Evolutionary conservation across 92 coral and sea anemone species (phyloP), one percentile per base, ranked within the genome.

Genomic region (Porites cylindrica): DNA sequence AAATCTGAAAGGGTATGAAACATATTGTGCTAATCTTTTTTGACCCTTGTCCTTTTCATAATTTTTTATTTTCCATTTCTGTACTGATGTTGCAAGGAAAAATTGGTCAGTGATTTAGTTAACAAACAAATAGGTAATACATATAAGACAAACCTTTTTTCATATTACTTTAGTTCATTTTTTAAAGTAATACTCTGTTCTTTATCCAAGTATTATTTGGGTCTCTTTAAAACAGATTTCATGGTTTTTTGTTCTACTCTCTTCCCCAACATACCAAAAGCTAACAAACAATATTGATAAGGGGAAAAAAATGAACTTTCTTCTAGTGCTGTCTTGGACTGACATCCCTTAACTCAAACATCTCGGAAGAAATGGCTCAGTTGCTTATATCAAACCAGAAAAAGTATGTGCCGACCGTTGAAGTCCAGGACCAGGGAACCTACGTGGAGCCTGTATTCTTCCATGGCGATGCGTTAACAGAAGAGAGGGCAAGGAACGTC

Each of bases 361-460:
- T 70, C 4, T 77, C 92, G n/a, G 89, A 52, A 13, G 92, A 89
- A 69, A 89, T 89, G 92, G 89, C 85, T 20, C 89, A 89, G 20
- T 26, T 89, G 9, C 13, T 89, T 71, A 86, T 61, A 26, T 18
- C 51, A 9, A 70, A 84, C 60, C 92, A 89, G 83, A 43, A 62
- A 62, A 16, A 29, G 66, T 89, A 89, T 89, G 85, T 89, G 11
- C 88, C 89, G 7, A 20, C 51, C 6, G 18, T 73, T 53, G 56
- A 63, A 38, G 47, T 38, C 47, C 8, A 20, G 26, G 79, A 23
- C 13, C 21, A 73, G 0, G 72, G 61, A n/a, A 20, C 85, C 47
- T 52, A 66, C 13, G 78, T 26, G 19, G 84, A 82, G 29, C 64
- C 83, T 6, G 59, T 83, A 18, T 83, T 84, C 66, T 83, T 89